A percentile compares a stretch with the other conserved stretches of the same genome.
These are phyloP conservation scores for Bolinopsis microptera DNA, from an alignment of 37 sponge, comb jelly and placozoan species.

Conservation along the genomic window DNA sequence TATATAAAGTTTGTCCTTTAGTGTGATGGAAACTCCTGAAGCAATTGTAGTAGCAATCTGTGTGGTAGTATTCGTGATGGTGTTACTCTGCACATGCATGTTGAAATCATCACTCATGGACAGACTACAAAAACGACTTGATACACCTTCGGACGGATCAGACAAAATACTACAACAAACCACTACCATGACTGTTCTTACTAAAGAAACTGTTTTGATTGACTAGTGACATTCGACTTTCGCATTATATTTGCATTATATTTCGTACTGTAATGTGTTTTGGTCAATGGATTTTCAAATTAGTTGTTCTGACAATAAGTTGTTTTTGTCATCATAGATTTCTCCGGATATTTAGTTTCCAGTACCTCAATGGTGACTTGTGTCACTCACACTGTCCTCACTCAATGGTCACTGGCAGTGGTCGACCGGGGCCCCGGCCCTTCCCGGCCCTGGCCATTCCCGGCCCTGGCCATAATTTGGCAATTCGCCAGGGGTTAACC, in stretches of 20 bases:
- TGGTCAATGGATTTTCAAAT: background rate
- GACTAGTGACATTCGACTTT: background rate
- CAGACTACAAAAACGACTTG: background rate
- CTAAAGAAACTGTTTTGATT: background rate
- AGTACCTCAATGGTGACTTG: too few relatives aligned
- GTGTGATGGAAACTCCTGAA: background rate
- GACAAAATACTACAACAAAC: too few relatives aligned
- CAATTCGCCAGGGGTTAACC: too few relatives aligned
- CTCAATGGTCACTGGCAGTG: too few relatives aligned
- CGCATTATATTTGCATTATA: background rate
- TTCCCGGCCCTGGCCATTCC: too few relatives aligned
- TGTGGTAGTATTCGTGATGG: background rate
- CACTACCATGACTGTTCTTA: background rate
- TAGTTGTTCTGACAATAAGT: background rate
- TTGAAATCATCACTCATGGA: background rate
- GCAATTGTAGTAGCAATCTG: background rate
- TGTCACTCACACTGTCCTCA: too few relatives aligned
- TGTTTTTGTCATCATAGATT: too few relatives aligned
- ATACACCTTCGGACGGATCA: background rate
- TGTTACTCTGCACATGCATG: constrained; percentile 1
- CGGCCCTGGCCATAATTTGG: too few relatives aligned
- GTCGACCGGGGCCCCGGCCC: too few relatives aligned
- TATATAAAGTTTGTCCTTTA: too few relatives aligned
- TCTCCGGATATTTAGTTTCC: too few relatives aligned
- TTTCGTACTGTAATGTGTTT: background rate